A percentile compares a stretch with the other conserved stretches of the same genome.
These are phyloP conservation scores for Drosophila quadrilineata DNA, from an alignment of 1,140 invertebrate genomes.

Conservation along the genomic window DNA sequence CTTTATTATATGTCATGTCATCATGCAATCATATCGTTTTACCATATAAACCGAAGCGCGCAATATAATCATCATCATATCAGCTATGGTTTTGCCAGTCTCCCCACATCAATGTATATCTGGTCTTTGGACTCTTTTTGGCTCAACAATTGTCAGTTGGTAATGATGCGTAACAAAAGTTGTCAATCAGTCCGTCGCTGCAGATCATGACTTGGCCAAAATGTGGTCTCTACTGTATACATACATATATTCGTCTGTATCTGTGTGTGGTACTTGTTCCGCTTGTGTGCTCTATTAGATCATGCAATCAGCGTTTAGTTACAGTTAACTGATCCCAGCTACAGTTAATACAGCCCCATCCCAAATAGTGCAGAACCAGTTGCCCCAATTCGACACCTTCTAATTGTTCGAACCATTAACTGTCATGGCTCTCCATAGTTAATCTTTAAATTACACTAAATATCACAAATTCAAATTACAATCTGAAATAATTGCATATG, in stretches of 20 bases:
- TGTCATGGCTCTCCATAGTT: too few species aligned
- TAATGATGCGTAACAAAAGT: conserved; percentile 63
- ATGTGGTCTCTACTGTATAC: too few species aligned
- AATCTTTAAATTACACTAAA: too few species aligned
- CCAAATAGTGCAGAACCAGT: conserved; percentile 41
- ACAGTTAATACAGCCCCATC: conserved; percentile 22
- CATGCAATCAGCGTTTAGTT: conserved; percentile 41
- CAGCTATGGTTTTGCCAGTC: conserved; percentile 5
- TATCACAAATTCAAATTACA: conserved; percentile 2
- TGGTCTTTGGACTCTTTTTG: conserved; percentile 19
- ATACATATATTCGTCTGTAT: too few species aligned
- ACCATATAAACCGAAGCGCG: conserved; percentile 56
- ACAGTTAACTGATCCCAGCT: conserved; percentile 37
- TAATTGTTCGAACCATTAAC: too few species aligned
- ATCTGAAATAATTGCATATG: background rate
- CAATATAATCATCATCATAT: conserved; percentile 55
- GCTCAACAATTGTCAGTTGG: conserved; percentile 23
- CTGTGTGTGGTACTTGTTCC: conserved; percentile 34
- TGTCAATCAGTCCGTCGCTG: background rate
- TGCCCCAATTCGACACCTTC: background rate
- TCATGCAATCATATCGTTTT: conserved; percentile 76
- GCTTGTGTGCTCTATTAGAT: conserved; percentile 33
- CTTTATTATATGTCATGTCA: conserved; percentile 60
- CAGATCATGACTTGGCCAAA: conserved; percentile 55
- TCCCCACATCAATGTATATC: too few species aligned